Conservation (phyloP, 2,797 vertebrate species). For the Crypturellus tataupa region DNA sequence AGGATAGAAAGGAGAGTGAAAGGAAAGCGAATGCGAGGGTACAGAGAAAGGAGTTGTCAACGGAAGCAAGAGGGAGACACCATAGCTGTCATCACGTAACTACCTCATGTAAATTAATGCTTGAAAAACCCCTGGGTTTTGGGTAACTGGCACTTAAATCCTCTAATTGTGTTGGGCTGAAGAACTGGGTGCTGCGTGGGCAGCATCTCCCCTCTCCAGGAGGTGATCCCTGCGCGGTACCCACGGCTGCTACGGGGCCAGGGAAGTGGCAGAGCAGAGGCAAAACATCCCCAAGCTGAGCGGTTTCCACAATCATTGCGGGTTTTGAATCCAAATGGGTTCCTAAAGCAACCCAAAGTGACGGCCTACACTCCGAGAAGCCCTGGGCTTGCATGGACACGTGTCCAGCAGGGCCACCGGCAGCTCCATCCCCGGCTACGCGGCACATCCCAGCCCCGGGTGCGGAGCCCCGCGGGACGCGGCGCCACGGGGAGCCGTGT, state of each 20-base stretch:
- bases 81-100: accelerated
- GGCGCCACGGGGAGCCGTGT: accelerated
- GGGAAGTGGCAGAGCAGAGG: accelerated
- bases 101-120: accelerated
- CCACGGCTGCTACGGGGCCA: accelerated
- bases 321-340: accelerated
- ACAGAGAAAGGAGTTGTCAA: accelerated
- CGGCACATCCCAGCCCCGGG: accelerated
- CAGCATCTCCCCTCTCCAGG: neutral
- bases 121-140: neutral
- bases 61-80: neutral
- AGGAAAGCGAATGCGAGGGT: neutral
- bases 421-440: accelerated
- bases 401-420: accelerated
- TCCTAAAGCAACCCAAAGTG: accelerated
- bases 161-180: neutral
- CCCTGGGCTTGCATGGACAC: too few species aligned
- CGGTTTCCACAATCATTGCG: accelerated
- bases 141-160: neutral
- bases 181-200: neutral
- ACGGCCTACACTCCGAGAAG: accelerated
- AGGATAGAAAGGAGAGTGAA: neutral
- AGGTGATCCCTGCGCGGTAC: accelerated
- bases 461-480: accelerated
- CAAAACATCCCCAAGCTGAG: neutral